phyloP scores from a whole-genome alignment of 2,888 invertebrate species.

The Himalopsyche japonica region DNA sequence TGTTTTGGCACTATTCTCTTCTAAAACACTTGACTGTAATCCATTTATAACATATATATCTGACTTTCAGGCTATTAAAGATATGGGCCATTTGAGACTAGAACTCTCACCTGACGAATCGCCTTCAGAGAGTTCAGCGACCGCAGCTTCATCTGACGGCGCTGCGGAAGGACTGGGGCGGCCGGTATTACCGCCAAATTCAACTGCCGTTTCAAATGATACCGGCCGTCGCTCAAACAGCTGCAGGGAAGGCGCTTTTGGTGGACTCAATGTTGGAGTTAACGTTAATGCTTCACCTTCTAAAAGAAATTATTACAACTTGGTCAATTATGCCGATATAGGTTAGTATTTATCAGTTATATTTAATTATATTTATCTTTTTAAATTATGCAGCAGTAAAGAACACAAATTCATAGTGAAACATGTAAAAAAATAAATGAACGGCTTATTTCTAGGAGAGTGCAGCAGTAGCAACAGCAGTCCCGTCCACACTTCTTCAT shows the following conservation, averaged over 20 bases:
- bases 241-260: slow-evolving; percentile 32
- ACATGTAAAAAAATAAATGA: too few relatives aligned
- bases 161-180: neutral
- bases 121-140: neutral
- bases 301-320: slow-evolving; percentile 39
- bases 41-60: too few relatives aligned
- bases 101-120: neutral
- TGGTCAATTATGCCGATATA: slow-evolving; percentile 37
- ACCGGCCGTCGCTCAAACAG: slow-evolving; percentile 29
- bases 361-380: neutral
- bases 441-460: slow-evolving; percentile 17
- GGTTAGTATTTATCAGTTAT: slow-evolving; percentile 9
- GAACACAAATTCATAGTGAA: too few relatives aligned
- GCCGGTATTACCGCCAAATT: neutral
- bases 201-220: neutral
- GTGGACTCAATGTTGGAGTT: slow-evolving; percentile 27
- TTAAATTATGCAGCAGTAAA: neutral
- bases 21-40: too few relatives aligned
- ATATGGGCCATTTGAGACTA: neutral
- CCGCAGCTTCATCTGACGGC: neutral
- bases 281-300: slow-evolving; percentile 41
- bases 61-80: slow-evolving; percentile 25
- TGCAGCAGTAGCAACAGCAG: slow-evolving; percentile 39
- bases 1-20: too few relatives aligned
- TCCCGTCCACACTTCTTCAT: slow-evolving; percentile 32